Evolutionary conservation across 30 jellyfish, hydroid and myxozoan species (phyloP).

Genomic region (Hydractinia echinata): DNA sequence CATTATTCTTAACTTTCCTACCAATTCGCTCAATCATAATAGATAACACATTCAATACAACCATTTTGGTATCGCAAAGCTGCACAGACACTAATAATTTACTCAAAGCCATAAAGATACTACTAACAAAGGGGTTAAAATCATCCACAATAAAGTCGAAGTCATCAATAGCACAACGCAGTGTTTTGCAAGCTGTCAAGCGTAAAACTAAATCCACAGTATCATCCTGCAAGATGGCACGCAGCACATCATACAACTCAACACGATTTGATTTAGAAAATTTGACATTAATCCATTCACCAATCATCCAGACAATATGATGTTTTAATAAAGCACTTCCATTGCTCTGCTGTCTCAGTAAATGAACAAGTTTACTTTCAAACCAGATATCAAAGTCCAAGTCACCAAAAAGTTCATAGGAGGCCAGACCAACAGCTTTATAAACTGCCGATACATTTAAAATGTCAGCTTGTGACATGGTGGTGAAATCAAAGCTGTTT

Average conservation of each 20-base stretch:
- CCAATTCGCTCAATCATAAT: conserved; percentile 55
- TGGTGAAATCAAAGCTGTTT: neutral
- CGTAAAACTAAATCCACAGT: conserved; percentile 53
- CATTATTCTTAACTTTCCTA: conserved; percentile 36
- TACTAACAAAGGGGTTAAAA: conserved; percentile 14
- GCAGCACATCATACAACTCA: conserved; percentile 40
- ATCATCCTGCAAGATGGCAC: conserved; percentile 24
- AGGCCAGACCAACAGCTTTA: conserved; percentile 75
- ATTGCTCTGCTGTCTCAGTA: conserved; percentile 27
- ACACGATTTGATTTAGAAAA: conserved; percentile 63
- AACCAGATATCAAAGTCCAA: conserved; percentile 76
- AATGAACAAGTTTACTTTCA: conserved; percentile 32
- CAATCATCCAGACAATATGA: conserved; percentile 49
- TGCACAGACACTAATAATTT: conserved; percentile 44
- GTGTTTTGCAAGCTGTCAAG: conserved; percentile 35
- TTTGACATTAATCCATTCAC: conserved; percentile 84
- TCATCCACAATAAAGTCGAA: conserved; percentile 30
- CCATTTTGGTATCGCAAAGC: conserved; percentile 66
- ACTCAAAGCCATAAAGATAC: conserved; percentile 44
- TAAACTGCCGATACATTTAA: conserved; percentile 37
- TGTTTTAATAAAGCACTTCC: conserved; percentile 36
- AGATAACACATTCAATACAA: conserved; percentile 45
- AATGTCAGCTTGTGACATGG: conserved; percentile 7
- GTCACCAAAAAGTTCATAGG: conserved; percentile 87
- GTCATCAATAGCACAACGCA: conserved; percentile 33